phyloP scores from a whole-genome alignment of 2,888 invertebrate species.

The Pherbina coryleti region DNA sequence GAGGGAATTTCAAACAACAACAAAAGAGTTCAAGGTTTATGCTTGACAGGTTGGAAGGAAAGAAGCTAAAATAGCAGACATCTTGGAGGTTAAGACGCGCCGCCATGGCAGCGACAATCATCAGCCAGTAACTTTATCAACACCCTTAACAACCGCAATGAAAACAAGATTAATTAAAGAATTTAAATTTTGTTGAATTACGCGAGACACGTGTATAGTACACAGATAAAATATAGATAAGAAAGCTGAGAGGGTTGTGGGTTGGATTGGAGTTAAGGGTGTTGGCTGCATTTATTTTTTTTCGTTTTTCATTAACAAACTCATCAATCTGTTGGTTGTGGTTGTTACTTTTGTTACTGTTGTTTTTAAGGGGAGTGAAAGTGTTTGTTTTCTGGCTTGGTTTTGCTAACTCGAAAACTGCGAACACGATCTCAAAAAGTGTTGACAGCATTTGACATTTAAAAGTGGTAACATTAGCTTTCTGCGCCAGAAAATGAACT shows the following conservation, averaged over 20 bases:
- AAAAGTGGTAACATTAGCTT: background rate
- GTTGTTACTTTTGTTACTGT: constrained; percentile 28
- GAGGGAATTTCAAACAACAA: background rate
- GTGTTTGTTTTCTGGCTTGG: background rate
- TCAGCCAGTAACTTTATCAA: background rate
- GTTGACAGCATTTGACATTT: constrained; percentile 15
- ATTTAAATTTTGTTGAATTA: constrained; percentile 66
- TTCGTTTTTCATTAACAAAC: constrained; percentile 62
- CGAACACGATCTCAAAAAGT: background rate
- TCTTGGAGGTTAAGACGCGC: background rate
- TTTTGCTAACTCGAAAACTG: background rate
- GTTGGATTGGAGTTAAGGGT: constrained; percentile 45
- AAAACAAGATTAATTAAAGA: constrained; percentile 67
- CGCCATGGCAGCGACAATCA: background rate
- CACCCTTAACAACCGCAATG: constrained; percentile 48
- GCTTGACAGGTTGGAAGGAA: background rate
- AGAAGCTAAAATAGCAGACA: background rate
- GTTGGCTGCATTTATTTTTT: constrained; percentile 55
- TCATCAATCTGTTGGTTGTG: constrained; percentile 54
- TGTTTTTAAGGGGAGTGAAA: background rate
- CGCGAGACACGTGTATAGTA: constrained; percentile 43
- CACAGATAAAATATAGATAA: background rate
- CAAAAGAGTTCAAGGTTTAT: background rate
- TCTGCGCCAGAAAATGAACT: background rate
- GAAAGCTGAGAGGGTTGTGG: background rate